phyloP scores from a whole-genome alignment of 2,113 vertebrate genomes.

The Heterochromis multidens region DNA sequence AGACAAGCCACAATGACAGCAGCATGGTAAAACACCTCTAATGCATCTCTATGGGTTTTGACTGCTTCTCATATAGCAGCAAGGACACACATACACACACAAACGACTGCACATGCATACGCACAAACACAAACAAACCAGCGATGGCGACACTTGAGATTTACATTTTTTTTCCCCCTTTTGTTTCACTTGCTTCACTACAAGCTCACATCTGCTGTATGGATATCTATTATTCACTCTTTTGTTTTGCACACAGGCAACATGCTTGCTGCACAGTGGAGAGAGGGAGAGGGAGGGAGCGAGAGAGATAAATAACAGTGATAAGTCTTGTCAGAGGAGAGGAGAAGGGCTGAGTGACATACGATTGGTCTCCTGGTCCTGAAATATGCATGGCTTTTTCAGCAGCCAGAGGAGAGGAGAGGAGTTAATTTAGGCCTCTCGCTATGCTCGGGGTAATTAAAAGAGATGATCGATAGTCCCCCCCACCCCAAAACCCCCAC shows the following conservation, averaged over 20 bases:
- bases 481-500: conserved; percentile 38
- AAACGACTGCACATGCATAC: conserved; percentile 3
- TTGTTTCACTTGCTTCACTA: conserved; percentile 17
- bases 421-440: conserved; percentile 81
- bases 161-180: conserved; percentile 40
- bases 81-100: conserved; percentile 42
- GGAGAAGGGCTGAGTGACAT: conserved; percentile 74
- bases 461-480: conserved; percentile 82
- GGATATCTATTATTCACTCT: conserved; percentile 72
- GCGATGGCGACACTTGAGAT: conserved; percentile 33
- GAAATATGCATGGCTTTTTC: conserved; percentile 83
- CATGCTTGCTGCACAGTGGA: conserved; percentile 43
- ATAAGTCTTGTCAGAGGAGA: conserved; percentile 75
- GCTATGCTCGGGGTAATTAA: conserved; percentile 82
- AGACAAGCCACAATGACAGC: conserved; percentile 68
- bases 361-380: conserved; percentile 70
- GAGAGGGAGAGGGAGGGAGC: background rate
- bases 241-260: conserved; percentile 72
- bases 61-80: conserved; percentile 62
- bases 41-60: conserved; percentile 62
- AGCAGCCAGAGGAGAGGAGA: conserved; percentile 70
- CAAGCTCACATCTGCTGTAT: conserved; percentile 35
- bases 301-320: conserved; percentile 74
- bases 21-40: conserved; percentile 69
- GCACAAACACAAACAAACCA: conserved; percentile 11